A percentile compares a stretch with the other conserved stretches of the same genome.
Conservation (phyloP, 2,797 vertebrate species). For the Intellagama lesueurii region DNA sequence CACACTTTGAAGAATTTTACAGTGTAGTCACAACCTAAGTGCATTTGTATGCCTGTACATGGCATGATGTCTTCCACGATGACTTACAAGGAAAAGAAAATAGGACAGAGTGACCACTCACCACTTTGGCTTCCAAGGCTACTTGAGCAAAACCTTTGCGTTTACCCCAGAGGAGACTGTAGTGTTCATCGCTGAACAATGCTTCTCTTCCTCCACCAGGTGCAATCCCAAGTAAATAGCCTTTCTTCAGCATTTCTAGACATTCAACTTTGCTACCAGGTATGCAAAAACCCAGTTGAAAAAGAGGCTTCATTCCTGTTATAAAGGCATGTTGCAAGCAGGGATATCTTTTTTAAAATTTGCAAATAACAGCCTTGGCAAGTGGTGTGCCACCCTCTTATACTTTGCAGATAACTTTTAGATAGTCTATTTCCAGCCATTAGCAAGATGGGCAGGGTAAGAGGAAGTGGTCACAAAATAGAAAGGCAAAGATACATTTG, state of each 20-base stretch:
- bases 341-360: background rate
- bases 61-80: background rate
- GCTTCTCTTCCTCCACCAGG: conserved; percentile 14
- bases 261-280: background rate
- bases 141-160: conserved; percentile 6
- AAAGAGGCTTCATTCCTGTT: background rate
- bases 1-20: no score
- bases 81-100: background rate
- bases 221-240: background rate
- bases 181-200: background rate
- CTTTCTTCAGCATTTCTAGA: conserved; percentile 7
- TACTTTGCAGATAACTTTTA: no score
- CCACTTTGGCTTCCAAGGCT: conserved; percentile 12
- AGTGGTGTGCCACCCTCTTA: no score
- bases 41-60: background rate
- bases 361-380: no score
- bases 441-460: no score
- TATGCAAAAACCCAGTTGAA: background rate
- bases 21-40: no score
- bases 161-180: background rate
- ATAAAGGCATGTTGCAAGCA: background rate
- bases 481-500: no score
- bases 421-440: no score
- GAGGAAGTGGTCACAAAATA: no score
- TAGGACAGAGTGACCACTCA: background rate